Evolutionary conservation across 2,888 invertebrate genomes (phyloP), one percentile per base, ranked within the genome.

Genomic region (Octonoba sinensis): DNA sequence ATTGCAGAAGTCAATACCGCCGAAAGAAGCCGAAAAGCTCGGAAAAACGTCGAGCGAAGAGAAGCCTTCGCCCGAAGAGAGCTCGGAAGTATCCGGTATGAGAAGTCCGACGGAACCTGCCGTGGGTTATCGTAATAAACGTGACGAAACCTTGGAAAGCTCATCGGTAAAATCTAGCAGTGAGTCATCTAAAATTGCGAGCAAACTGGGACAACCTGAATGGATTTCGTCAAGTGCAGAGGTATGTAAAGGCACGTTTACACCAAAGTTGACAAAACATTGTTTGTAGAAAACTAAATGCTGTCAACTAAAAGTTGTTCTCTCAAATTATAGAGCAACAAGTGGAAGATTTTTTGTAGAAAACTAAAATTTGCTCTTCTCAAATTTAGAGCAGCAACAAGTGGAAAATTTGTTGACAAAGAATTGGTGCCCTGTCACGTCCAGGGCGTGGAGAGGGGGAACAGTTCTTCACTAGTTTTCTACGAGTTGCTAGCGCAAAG

Each of bases 41-140:
- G 70, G 51, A 11, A 75, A 70, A 46, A 64, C 62, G 3, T 70
- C 82, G 20, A 82, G 76, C 20, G 76, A 71, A 46, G 82, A 82
- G 24, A 82, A 76, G 24, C 70, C 82, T 1, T 82, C 76, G 4
- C 77, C 78, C 15, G 83, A 83, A 64, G 83, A 83, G 6, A 73
- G 47, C 20, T 83, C 83, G 54, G 83, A 83, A 57, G 74, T 83
- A 24, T 83, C 83, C 15, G 83, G 83, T 15, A 71, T 65, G 65
- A 24, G 57, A n/a, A 83, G 83, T 22, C 78, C 83, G 13, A 36
- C 69, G 3, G 69, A 69, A 8, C 59, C 49, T 12, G 47, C 49
- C 11, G 60, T 22, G 8, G 47, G 49, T 13, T 51, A 46, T 15
- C 18, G 59, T 8, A 36, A 56, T 0, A 66, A 69, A 8, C 36